Percentiles rank a stretch among this genome's conserved stretches.
Evolutionary conservation across 2,888 invertebrate genomes (phyloP).

Genomic region (Lochmaea crataegi): DNA sequence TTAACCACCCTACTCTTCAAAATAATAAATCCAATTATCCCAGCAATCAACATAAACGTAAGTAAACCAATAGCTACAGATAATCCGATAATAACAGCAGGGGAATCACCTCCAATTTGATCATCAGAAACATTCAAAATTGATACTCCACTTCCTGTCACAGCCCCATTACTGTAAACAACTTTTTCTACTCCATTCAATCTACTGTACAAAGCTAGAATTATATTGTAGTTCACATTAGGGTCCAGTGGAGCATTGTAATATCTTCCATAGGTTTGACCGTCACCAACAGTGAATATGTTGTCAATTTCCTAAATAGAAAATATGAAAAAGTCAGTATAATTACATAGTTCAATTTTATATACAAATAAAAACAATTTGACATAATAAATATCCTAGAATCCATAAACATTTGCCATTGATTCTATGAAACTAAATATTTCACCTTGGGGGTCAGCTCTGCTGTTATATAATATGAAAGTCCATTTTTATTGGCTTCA

Average conservation of each 20-base stretch:
- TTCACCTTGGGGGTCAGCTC: slow-evolving; percentile 76
- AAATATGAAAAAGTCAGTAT: too few species aligned
- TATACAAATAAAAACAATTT: too few species aligned
- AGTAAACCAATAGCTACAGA: slow-evolving; percentile 78
- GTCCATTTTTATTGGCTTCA: slow-evolving; percentile 74
- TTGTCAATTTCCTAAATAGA: slow-evolving; percentile 68
- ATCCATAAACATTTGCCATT: not conserved
- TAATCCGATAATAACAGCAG: slow-evolving; percentile 63
- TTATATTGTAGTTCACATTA: slow-evolving; percentile 74
- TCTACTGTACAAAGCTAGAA: slow-evolving; percentile 78
- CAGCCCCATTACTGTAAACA: slow-evolving; percentile 68
- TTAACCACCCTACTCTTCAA: slow-evolving; percentile 67
- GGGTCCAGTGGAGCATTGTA: slow-evolving; percentile 79
- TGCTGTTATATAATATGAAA: slow-evolving; percentile 86
- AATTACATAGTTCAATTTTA: too few species aligned
- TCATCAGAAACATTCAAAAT: slow-evolving; percentile 67
- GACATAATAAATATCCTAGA: too few species aligned
- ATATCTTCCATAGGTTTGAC: slow-evolving; percentile 77
- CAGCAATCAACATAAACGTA: slow-evolving; percentile 72
- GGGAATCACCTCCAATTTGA: slow-evolving; percentile 60
- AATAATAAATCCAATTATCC: slow-evolving; percentile 73
- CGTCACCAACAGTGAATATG: slow-evolving; percentile 83
- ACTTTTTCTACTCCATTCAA: slow-evolving; percentile 74
- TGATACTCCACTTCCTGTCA: slow-evolving; percentile 64
- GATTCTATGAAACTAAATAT: too few species aligned